Evolutionary conservation across 2,797 vertebrate species (phyloP), one percentile per base, ranked within the genome.

Genomic region (Babyrousa celebensis): DNA sequence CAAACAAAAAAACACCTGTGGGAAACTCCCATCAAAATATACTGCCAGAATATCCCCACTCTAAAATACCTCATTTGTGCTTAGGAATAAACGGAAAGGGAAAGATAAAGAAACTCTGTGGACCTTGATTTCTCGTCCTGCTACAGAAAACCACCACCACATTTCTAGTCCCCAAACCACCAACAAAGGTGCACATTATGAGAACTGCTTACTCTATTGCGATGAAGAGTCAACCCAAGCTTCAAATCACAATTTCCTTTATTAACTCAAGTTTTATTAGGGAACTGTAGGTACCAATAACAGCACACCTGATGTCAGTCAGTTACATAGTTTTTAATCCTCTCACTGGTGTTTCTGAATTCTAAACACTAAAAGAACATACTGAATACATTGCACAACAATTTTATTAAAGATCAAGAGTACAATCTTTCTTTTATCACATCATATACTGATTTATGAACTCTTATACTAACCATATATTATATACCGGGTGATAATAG

Each of bases 391-490:
- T 17, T 12, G 11, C 29, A 78, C 6, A 62, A 40, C 18, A n/a
- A n/a, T 85, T 93, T 91, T 56, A 65, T 27, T 63, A 48, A 79
- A 75, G 63, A 56, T 77, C 84, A 85, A 54, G 15, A 89, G 12
- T 36, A 12, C 40, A 72, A 2, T 67, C 8, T 70, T 52, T 77
- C 27, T 82, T 91, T 71, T 74, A 48, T 48, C 10, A 3, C 12
- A 43, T 67, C 32, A 77, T 12, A 48, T 25, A 52, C 36, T 62
- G 29, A 78, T 52, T 75, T 80, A 68, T 25, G 48, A 6, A 43
- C 23, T 36, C 54, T 2, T 10, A 58, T 27, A 27, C 25, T 67
- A 40, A 77, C n/a, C 29, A 25, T n/a, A 20, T 78, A 60, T 56
- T 72, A 23, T 15, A 82, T 40, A 36, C 29, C 52, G 29, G 43